These are phyloP conservation scores for Amphipoea lucens DNA, from an alignment of 2,888 invertebrate species.

Conservation along the genomic window DNA sequence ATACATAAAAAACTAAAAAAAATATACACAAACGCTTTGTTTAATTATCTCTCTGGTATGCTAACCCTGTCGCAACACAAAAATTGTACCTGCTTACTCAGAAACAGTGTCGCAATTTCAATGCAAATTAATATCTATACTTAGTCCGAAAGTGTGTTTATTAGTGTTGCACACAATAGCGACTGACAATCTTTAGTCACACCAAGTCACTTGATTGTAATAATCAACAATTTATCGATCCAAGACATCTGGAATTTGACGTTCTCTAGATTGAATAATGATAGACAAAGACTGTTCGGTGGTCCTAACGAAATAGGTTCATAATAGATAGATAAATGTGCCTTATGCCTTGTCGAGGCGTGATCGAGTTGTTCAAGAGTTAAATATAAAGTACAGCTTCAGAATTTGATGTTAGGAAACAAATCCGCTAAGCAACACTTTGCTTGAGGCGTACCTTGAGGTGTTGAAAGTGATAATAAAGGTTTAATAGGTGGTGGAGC, in stretches of 20 bases:
- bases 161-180: conserved; percentile 53
- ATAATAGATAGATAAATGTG: conserved; percentile 57
- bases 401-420: conserved; percentile 58
- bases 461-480: conserved; percentile 34
- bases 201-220: conserved; percentile 58
- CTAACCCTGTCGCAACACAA: conserved; percentile 27
- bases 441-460: conserved; percentile 8
- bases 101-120: conserved; percentile 35
- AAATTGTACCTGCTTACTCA: conserved; percentile 27
- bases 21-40: conserved; percentile 1
- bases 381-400: conserved; percentile 48
- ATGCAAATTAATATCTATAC: conserved; percentile 51
- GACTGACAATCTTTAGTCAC: conserved; percentile 39
- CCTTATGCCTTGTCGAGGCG: conserved; percentile 46
- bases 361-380: conserved; percentile 58
- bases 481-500: conserved; percentile 3
- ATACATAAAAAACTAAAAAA: not conserved
- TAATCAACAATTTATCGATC: conserved; percentile 62
- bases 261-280: conserved; percentile 77
- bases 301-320: conserved; percentile 60
- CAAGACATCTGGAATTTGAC: conserved; percentile 61
- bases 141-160: conserved; percentile 55
- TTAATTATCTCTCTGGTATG: conserved; percentile 25
- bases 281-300: conserved; percentile 67
- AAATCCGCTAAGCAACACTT: conserved; percentile 22